phyloP scores from a whole-genome alignment of 1,140 invertebrate species.

The Pomacea maculata region DNA sequence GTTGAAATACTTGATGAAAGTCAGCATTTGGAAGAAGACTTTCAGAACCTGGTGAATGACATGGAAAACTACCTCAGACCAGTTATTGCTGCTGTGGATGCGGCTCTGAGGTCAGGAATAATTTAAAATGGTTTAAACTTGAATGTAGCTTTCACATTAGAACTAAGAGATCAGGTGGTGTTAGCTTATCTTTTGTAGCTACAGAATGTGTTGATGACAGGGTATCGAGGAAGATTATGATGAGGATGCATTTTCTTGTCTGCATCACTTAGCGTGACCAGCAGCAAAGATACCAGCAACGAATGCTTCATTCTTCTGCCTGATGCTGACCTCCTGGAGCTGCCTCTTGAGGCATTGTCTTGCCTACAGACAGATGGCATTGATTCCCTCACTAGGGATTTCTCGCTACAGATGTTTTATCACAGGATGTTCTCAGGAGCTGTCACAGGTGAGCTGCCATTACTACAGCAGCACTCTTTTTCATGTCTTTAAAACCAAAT shows the following conservation, averaged over 20 bases:
- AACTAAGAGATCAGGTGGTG: too few species aligned
- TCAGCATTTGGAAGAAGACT: constrained; percentile 53
- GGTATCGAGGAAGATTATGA: too few species aligned
- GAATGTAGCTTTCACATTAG: too few species aligned
- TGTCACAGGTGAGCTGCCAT: constrained; percentile 31
- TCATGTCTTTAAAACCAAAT: too few species aligned
- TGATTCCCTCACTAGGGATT: constrained; percentile 56
- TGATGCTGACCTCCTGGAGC: constrained; percentile 59
- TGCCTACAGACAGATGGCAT: constrained; percentile 52
- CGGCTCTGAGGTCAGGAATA: constrained; percentile 47
- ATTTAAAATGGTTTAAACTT: too few species aligned
- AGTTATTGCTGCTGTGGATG: constrained; percentile 47
- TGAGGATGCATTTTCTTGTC: too few species aligned
- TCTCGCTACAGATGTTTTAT: constrained; percentile 62
- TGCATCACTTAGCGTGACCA: too few species aligned
- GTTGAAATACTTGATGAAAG: constrained; percentile 41
- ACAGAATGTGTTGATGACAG: too few species aligned
- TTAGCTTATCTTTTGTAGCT: too few species aligned
- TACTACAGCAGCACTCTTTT: too few species aligned
- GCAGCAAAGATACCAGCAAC: constrained; percentile 10
- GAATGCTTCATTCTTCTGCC: constrained; percentile 60
- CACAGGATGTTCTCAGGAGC: constrained; percentile 50
- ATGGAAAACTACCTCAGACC: constrained; percentile 60
- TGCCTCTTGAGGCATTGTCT: constrained; percentile 60
- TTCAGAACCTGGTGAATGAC: constrained; percentile 49